A percentile compares a stretch with the other conserved stretches of the same genome.
phyloP scores from a whole-genome alignment of 2,797 vertebrate species.

The Oophaga sylvatica region DNA sequence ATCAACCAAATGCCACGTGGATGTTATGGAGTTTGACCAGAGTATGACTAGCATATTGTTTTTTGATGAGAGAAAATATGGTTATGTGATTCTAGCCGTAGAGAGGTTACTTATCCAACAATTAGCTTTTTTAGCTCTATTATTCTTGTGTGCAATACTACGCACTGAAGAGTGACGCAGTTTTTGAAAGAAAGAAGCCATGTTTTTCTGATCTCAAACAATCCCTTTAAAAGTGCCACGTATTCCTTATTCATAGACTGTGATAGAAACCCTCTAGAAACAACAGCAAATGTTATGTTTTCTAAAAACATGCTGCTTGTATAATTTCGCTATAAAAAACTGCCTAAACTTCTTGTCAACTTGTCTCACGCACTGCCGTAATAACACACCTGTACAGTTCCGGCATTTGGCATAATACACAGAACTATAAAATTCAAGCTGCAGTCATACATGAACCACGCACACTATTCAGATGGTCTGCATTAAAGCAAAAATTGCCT shows the following conservation, averaged over 20 bases:
- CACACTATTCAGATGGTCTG: slow-evolving; percentile 45
- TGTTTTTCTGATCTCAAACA: too few species aligned
- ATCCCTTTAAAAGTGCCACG: not conserved
- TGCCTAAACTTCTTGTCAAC: slow-evolving; percentile 5
- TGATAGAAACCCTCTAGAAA: not conserved
- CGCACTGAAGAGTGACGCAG: too few species aligned
- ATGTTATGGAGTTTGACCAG: too few species aligned
- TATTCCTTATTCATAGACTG: not conserved
- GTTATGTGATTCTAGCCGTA: too few species aligned
- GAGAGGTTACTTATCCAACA: too few species aligned
- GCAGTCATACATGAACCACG: slow-evolving; percentile 7
- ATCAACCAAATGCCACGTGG: too few species aligned
- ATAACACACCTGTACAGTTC: slow-evolving; percentile 40
- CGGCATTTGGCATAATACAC: slow-evolving; percentile 24
- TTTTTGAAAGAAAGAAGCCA: too few species aligned
- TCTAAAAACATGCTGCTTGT: not conserved
- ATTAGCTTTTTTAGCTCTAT: too few species aligned
- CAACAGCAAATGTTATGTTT: not conserved
- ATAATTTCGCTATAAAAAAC: not conserved
- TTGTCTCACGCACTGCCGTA: slow-evolving; percentile 10
- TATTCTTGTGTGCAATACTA: too few species aligned
- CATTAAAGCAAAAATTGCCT: slow-evolving; percentile 40
- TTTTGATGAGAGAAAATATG: too few species aligned
- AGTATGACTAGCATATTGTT: too few species aligned
- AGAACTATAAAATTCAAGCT: slow-evolving; percentile 40